A percentile compares a stretch with the other conserved stretches of the same genome.
phyloP scores from a whole-genome alignment of 2,113 vertebrate species.

The Eonycteris spelaea region DNA sequence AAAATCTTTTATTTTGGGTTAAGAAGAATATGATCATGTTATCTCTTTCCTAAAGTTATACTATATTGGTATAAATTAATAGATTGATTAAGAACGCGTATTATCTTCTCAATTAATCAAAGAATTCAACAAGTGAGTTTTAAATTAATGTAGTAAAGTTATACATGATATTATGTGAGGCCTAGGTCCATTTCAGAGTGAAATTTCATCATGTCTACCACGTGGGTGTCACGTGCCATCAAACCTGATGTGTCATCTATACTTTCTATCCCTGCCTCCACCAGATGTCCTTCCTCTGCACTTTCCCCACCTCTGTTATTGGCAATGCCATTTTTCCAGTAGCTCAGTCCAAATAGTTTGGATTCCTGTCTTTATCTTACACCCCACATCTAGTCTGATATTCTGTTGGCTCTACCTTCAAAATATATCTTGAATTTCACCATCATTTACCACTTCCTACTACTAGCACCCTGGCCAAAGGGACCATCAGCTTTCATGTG shows the following conservation, averaged over 20 bases:
- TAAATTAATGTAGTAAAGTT: not conserved
- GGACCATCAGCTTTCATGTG: not conserved
- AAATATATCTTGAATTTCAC: not conserved
- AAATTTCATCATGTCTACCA: not conserved
- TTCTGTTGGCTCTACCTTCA: not conserved
- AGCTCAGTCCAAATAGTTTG: not conserved
- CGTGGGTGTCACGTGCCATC: not conserved
- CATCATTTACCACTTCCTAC: not conserved
- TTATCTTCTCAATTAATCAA: not conserved
- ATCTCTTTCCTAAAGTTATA: not conserved
- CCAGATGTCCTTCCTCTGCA: not conserved
- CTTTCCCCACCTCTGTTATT: not conserved
- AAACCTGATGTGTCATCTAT: not conserved
- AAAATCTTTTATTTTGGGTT: not conserved
- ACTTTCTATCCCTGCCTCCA: not conserved
- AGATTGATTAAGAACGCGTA: not conserved
- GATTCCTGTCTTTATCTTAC: conserved; percentile 16
- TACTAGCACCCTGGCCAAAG: not conserved
- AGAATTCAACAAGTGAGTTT: not conserved
- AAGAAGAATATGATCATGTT: conserved; percentile 1
- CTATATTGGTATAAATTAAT: not conserved
- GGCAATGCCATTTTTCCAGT: not conserved
- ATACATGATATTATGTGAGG: not conserved
- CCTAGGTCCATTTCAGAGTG: not conserved
- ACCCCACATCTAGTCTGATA: not conserved